Percentiles rank a stretch among this genome's conserved stretches.
These are phyloP conservation scores for Rhombomys opimus DNA, from an alignment of 2,113 vertebrate genomes.

Conservation along the genomic window DNA sequence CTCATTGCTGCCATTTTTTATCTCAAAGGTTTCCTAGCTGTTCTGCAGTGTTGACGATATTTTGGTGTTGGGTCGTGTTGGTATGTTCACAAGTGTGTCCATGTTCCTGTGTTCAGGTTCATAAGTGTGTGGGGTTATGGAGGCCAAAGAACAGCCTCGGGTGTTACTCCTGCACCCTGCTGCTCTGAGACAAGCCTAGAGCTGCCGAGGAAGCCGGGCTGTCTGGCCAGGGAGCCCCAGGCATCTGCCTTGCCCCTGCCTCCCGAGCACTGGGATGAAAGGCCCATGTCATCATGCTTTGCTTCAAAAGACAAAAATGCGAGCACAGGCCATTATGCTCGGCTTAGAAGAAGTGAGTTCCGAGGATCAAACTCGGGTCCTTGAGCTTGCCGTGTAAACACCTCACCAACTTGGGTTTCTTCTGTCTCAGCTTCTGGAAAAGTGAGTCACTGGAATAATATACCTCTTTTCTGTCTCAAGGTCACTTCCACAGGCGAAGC, in stretches of 20 bases:
- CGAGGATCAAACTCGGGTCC: neutral
- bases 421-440: neutral
- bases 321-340: neutral
- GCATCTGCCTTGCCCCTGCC: neutral
- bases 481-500: neutral
- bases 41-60: neutral
- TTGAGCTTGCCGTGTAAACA: neutral
- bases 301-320: too few species aligned
- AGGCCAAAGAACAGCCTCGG: neutral
- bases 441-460: neutral
- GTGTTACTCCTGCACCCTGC: too few species aligned
- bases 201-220: neutral
- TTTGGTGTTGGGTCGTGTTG: neutral
- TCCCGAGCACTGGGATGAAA: neutral
- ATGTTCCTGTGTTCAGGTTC: neutral
- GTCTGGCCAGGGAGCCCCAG: neutral
- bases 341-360: neutral
- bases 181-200: neutral
- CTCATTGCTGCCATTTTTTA: neutral
- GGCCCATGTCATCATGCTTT: neutral
- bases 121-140: neutral
- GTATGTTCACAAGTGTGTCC: neutral
- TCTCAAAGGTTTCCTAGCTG: neutral
- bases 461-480: neutral
- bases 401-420: neutral